Evolutionary conservation across 1,140 invertebrate genomes (phyloP).

Genomic region (Nephila pilipes): DNA sequence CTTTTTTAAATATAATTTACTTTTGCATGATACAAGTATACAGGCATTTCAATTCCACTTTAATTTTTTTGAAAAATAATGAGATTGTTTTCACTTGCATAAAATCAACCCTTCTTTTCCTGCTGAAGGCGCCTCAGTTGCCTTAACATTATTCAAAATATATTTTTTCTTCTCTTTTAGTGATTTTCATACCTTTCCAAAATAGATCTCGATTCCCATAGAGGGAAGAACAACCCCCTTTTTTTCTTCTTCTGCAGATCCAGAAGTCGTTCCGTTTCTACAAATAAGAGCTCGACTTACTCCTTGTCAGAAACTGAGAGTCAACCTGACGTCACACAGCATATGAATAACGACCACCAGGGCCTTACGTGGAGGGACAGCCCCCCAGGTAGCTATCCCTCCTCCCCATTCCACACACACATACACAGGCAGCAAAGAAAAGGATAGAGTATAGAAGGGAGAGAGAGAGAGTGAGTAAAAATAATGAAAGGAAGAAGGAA

Average conservation of each 20-base stretch:
- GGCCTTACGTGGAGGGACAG: conserved; percentile 68
- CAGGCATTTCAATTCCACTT: no score
- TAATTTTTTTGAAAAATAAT: no score
- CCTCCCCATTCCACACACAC: conserved; percentile 11
- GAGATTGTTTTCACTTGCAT: no score
- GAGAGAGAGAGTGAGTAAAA: conserved; percentile 31
- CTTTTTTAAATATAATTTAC: no score
- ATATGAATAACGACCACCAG: conserved; percentile 71
- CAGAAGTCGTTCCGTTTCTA: neutral
- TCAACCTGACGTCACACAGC: conserved; percentile 66
- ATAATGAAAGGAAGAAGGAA: conserved; percentile 39
- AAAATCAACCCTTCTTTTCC: no score
- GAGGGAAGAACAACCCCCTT: neutral
- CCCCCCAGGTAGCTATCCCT: conserved; percentile 58
- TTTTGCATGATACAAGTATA: no score
- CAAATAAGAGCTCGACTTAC: conserved; percentile 46
- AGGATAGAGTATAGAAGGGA: conserved; percentile 39
- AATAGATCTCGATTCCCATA: neutral
- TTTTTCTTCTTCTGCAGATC: neutral
- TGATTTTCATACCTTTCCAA: neutral
- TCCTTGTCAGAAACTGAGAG: conserved; percentile 18
- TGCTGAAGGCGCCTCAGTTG: no score
- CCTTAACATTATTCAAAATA: no score
- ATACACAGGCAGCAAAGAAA: conserved; percentile 14
- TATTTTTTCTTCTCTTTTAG: no score